Base-by-base conservation (phyloP, 2,113 vertebrate species). In the Australoheros scitulus region DNA sequence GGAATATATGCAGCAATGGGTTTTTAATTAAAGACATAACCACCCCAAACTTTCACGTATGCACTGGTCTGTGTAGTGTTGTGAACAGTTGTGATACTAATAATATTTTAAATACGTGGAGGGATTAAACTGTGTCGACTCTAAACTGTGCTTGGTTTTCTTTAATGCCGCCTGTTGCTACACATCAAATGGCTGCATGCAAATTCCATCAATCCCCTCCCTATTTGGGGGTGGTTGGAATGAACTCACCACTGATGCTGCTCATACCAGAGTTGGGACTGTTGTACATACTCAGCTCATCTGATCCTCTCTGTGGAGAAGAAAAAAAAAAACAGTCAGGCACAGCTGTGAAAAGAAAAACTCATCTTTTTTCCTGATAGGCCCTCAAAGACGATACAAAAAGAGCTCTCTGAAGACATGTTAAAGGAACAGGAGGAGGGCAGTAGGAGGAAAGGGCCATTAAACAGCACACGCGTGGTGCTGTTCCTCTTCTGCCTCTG, bases 251-350 rank as follows among this genome's bases (percentile, higher is more conserved):
- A 92, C 97, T 98, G 93, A 97, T 96, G 95, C 96, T 96, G 95
- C 96, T 99, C 96, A 98, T 96, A 89, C 96, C 97, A 93, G 97
- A 97, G 95, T 96, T 98, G 85, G 98, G 96, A 95, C 96, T 98
- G 97, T 94, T 99, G 96, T 98, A 98, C 95, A 98, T 96, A 97
- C 96, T 97, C 95, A 99, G 96, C 96, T 99, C 97, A 86, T 99
- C 98, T 94, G 98, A 98, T 97, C 98, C 98, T 96, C 98, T 98
- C 98, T 99, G 94, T 79, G 93, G 87, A 77, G 86, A 80, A 41
- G 86, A 80, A 61, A 76, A 26, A 68, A 61, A 76, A 75, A 24
- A 80, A 11, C 52, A n/a, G 55, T 55, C 26, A 38, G 77, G 58
- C 58, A 84, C 26, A 59, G 76, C 15, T 20, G 65, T 84, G 72